phyloP scores from a whole-genome alignment of 2,888 invertebrate genomes.

The Hypomecis punctinalis region DNA sequence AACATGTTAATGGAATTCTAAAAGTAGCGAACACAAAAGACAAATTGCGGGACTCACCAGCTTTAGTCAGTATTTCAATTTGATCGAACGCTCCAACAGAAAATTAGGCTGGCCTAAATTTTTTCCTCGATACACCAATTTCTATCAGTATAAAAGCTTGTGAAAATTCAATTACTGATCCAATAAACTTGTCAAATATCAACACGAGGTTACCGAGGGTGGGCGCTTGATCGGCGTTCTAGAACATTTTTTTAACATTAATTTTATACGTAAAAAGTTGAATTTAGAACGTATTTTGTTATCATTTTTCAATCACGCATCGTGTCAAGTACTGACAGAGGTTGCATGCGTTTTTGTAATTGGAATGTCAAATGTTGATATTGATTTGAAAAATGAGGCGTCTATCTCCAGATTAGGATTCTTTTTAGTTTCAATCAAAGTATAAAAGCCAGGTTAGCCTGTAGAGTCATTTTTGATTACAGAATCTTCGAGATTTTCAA shows the following conservation, averaged over 20 bases:
- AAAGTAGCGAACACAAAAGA: conserved; percentile 9
- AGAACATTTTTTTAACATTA: conserved; percentile 23
- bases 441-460: no score
- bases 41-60: conserved; percentile 17
- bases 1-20: neutral
- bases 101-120: conserved; percentile 46
- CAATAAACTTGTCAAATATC: conserved; percentile 77
- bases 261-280: conserved; percentile 15
- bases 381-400: neutral
- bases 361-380: conserved; percentile 16
- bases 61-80: conserved; percentile 49
- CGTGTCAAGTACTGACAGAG: conserved; percentile 1
- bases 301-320: conserved; percentile 17
- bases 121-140: conserved; percentile 58
- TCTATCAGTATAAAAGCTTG: conserved; percentile 67
- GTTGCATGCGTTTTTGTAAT: conserved; percentile 20
- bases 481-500: no score
- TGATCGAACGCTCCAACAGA: conserved; percentile 30
- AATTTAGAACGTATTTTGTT: neutral
- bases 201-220: conserved; percentile 53
- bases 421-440: no score
- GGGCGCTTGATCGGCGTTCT: conserved; percentile 40
- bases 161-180: conserved; percentile 73
- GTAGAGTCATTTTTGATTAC: no score
- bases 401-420: no score